Evolutionary conservation across 2,797 vertebrate species (phyloP).

Genomic region (Tokudaia tokunoshimensis): DNA sequence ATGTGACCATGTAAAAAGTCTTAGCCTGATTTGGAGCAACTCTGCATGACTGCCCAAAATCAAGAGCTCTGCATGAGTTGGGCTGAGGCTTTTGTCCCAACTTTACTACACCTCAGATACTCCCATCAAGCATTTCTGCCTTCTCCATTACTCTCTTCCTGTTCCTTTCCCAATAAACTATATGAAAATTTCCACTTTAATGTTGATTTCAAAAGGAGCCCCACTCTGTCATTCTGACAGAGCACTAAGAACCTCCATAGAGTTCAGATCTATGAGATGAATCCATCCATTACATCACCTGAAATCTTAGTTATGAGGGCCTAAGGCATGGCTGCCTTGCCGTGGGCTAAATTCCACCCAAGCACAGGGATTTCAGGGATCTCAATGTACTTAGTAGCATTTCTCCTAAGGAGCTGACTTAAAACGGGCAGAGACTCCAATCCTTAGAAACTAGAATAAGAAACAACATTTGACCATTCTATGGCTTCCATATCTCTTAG

Average conservation of each 20-base stretch:
- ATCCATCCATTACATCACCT: slow-evolving; percentile 44
- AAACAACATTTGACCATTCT: slow-evolving; percentile 27
- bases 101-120: neutral
- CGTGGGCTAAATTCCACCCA: slow-evolving; percentile 51
- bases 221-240: neutral
- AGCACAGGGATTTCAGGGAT: neutral
- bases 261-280: slow-evolving; percentile 19
- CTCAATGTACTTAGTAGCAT: neutral
- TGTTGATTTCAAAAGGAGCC: neutral
- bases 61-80: neutral
- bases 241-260: neutral
- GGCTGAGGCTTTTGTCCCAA: neutral
- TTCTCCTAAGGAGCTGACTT: slow-evolving; percentile 20
- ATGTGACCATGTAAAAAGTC: neutral
- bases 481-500: slow-evolving; percentile 50
- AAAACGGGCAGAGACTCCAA: neutral
- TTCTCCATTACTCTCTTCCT: neutral
- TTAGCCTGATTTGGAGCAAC: neutral
- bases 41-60: neutral
- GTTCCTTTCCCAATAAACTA: neutral
- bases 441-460: slow-evolving; percentile 18
- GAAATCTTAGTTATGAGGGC: slow-evolving; percentile 48
- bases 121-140: neutral
- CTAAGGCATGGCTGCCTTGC: slow-evolving; percentile 55
- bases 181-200: slow-evolving; percentile 20